Conservation (phyloP, 2,888 invertebrate species). For the Drosophila barbarae region DNA sequence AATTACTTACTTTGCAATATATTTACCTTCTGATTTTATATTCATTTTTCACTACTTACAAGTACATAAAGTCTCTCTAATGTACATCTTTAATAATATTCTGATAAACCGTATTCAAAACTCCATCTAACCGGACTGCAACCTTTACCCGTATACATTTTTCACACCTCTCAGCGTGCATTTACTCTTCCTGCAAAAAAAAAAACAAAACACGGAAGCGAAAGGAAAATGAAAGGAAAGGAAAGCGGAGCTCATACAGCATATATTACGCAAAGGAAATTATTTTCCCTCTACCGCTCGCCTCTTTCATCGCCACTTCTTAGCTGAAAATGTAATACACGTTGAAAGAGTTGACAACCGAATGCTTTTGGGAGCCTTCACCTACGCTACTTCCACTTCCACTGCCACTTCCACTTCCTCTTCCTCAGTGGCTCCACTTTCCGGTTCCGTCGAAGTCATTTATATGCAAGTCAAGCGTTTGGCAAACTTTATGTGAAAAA, state of each 20-base stretch:
- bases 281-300: constrained; percentile 50
- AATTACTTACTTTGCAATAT: no score
- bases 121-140: constrained; percentile 21
- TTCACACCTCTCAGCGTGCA: constrained; percentile 10
- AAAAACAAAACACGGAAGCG: constrained; percentile 35
- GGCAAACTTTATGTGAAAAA: constrained; percentile 75
- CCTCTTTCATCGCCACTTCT: constrained; percentile 44
- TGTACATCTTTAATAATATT: neutral
- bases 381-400: constrained; percentile 19
- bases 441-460: constrained; percentile 64
- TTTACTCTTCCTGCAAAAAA: constrained; percentile 7
- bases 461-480: constrained; percentile 73
- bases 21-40: neutral
- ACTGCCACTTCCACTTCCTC: constrained; percentile 18
- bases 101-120: constrained; percentile 28
- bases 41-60: neutral
- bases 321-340: constrained; percentile 69
- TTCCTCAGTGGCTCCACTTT: constrained; percentile 33
- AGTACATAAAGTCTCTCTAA: neutral
- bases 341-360: constrained; percentile 73
- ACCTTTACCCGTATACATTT: neutral
- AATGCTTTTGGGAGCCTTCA: constrained; percentile 47
- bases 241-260: constrained; percentile 37
- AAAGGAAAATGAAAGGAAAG: constrained; percentile 30
- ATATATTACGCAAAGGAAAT: constrained; percentile 65